Percentiles rank a stretch among this genome's conserved stretches.
Evolutionary conservation across 92 coral and sea anemone genomes (phyloP).

Genomic region (Zoanthus gigantus): DNA sequence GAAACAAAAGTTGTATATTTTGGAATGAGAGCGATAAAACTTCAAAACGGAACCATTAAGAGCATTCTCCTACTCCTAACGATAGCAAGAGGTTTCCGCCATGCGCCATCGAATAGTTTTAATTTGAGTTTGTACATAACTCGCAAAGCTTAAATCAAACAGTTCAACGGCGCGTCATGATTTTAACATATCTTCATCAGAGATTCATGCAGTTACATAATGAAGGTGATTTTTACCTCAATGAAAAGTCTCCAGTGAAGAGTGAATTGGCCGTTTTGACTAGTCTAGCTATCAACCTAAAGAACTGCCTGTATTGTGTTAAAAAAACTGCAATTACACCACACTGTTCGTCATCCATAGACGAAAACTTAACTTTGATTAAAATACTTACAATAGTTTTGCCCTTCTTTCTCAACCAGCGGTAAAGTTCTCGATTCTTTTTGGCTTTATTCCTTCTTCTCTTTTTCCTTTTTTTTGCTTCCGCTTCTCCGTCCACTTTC

Average conservation of each 20-base stretch:
- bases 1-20: background rate
- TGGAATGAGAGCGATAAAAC: background rate
- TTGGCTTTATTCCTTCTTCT: slow-evolving; percentile 28
- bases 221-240: too few relatives aligned
- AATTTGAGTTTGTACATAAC: background rate
- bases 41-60: background rate
- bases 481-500: background rate
- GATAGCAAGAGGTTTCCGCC: background rate
- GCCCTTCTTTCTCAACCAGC: slow-evolving; percentile 45
- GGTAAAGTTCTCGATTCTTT: slow-evolving; percentile 41
- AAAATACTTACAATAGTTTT: background rate
- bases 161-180: background rate
- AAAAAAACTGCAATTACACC: background rate
- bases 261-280: too few relatives aligned
- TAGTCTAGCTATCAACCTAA: too few relatives aligned
- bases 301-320: too few relatives aligned
- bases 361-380: background rate
- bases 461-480: slow-evolving; percentile 46
- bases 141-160: slow-evolving; percentile 25
- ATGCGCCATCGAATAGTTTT: slow-evolving; percentile 25
- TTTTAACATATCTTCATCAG: background rate
- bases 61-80: background rate
- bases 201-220: background rate
- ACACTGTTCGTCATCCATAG: background rate
- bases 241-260: too few relatives aligned